These are phyloP conservation scores for Orthosia incerta DNA, from an alignment of 2,888 invertebrate species.

Conservation along the genomic window DNA sequence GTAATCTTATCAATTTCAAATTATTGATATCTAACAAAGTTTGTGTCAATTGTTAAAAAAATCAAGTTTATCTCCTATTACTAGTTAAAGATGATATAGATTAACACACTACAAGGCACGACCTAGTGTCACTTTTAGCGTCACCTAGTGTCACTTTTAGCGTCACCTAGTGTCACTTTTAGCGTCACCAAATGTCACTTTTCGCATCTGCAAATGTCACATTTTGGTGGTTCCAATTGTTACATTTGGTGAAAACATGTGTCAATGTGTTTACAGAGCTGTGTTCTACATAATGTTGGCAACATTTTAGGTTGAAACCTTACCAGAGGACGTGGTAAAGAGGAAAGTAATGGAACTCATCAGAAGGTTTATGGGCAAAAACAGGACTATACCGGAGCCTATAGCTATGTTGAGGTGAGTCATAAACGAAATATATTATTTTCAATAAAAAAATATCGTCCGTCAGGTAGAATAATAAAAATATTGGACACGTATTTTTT, in stretches of 20 bases:
- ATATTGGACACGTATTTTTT: no score
- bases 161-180: not conserved
- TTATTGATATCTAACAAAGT: no score
- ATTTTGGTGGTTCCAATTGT: not conserved
- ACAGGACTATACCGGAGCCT: constrained; percentile 78
- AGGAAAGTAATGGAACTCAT: constrained; percentile 78
- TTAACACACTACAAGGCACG: not conserved
- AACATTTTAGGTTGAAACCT: constrained; percentile 79
- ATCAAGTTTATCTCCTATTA: no score
- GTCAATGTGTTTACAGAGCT: not conserved
- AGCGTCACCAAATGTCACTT: not conserved
- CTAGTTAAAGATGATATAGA: not conserved
- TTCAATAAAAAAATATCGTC: no score
- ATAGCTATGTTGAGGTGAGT: constrained; percentile 78
- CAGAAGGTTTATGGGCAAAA: constrained; percentile 79
- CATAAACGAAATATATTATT: no score
- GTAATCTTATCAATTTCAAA: not conserved
- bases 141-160: not conserved
- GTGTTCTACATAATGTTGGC: constrained; percentile 6
- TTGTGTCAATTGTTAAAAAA: no score
- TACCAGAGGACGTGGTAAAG: constrained; percentile 81
- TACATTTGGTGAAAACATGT: no score
- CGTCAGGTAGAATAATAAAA: no score
- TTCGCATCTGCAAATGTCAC: not conserved
- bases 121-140: no score